Base-by-base conservation (phyloP, 2,797 vertebrate genomes). In the Aphelocoma californica region DNA sequence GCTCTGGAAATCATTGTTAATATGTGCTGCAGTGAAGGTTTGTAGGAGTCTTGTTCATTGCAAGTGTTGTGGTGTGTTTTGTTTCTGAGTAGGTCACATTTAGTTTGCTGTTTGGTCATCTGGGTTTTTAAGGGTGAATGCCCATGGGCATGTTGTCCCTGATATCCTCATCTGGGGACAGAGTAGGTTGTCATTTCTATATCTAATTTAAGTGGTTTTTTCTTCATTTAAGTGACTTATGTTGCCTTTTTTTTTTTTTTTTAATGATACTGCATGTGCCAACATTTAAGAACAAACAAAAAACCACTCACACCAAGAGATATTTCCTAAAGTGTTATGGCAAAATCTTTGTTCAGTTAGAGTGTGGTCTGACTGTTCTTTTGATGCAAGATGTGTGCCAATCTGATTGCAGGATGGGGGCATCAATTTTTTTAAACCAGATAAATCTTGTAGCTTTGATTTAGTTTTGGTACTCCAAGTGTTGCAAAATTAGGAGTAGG, bases 11-110 rank as follows among this genome's bases (percentile, higher is more conserved):
- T 99, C 95, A 98, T 99, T 53, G 99, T 99, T 97, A 99, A 99
- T 97, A 98, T 99, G 99, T 99, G 99, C 98, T 99, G 98, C 97
- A 98, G 96, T 44, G 99, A 99, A 92, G 99, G 99, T 99, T 97
- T 92, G 99, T 97, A 64, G 81, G 40, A 90, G 50, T 64, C 31
- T 92, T 20, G 29, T 34, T 47, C 70, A 26, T 64, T 74, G 48
- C 81, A 73, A 60, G 36, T 72, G 32, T 31, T 53, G 21, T 5
- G 15, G 10, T 79, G 29, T 48, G 11, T 87, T 94, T 77, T 73
- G 10, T 65, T 88, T 85, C 50, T 71, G 50, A 72, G 12, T 29
- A 40, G 17, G 13, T 74, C 40, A 4, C 6, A 7, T 91, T 81
- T 73, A 26, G 23, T 67, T 93, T 78, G 48, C 32, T 83, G 4